A percentile compares a stretch with the other conserved stretches of the same genome.
These are phyloP conservation scores for Drosophila suboccidentalis DNA, from an alignment of 2,888 invertebrate genomes.

Conservation along the genomic window DNA sequence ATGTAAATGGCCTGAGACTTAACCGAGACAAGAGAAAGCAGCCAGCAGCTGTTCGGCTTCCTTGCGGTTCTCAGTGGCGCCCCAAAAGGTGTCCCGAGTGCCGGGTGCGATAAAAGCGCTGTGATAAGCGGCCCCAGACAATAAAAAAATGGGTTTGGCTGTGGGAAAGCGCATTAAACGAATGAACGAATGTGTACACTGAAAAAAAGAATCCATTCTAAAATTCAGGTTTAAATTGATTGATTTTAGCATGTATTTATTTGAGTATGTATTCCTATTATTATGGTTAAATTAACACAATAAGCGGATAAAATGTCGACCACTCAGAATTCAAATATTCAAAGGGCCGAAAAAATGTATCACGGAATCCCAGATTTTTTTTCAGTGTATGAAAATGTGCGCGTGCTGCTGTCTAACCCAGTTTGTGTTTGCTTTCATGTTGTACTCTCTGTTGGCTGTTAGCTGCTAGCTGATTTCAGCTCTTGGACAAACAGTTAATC, in stretches of 20 bases:
- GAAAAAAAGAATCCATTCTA: too few relatives aligned
- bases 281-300: too few relatives aligned
- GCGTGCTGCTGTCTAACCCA: too few relatives aligned
- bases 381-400: not conserved
- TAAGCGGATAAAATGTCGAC: too few relatives aligned
- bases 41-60: conserved; percentile 40
- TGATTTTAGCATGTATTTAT: too few relatives aligned
- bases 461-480: conserved; percentile 28
- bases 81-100: conserved; percentile 28
- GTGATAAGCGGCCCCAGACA: conserved; percentile 53
- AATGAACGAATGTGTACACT: conserved; percentile 19
- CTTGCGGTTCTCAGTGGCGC: conserved; percentile 16
- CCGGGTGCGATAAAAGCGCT: conserved; percentile 47
- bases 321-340: too few relatives aligned
- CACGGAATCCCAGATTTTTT: too few relatives aligned
- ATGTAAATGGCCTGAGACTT: conserved; percentile 61
- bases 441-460: not conserved
- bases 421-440: conserved; percentile 13
- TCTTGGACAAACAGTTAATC: conserved; percentile 63
- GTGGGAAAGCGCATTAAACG: conserved; percentile 29
- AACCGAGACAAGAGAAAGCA: conserved; percentile 25
- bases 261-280: too few relatives aligned
- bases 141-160: conserved; percentile 29
- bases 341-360: too few relatives aligned
- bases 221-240: too few relatives aligned